Evolutionary conservation across 2,797 vertebrate genomes (phyloP), one percentile per base, ranked within the genome.

Genomic region (Liasis olivaceus): DNA sequence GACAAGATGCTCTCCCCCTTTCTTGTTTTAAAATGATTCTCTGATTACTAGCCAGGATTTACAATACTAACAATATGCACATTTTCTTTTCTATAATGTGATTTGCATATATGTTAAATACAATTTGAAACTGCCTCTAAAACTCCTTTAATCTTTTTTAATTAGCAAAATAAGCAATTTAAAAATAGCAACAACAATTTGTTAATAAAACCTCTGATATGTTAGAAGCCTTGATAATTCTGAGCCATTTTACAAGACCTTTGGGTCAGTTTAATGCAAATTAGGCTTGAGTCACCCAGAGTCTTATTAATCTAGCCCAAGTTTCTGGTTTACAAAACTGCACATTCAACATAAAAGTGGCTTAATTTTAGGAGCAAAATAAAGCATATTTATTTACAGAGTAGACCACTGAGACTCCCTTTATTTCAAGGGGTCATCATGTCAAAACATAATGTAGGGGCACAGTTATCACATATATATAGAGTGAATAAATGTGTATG

Each of bases 161-260:
- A 97, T 96, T 96, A 96, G 92, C 92, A 94, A 97, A 97, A 95
- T 90, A 94, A 97, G 94, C 84, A 95, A 93, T 95, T 95, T 94
- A 87, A 91, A 96, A 96, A 94, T 92, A 92, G 93, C 91, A 95
- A 87, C 88, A 63, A 85, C 93, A 89, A 96, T 94, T 94, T 97
- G 64, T 91, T 95, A 96, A 93, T 91, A 93, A 92, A 96, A 28
- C 59, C 95, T 96, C 64, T 92, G 93, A 92, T 97, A 95, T 51
- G 93, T 94, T 63, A 91, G 92, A 95, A 92, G 90, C 62, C 92
- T 96, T 47, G 0, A 26, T 92, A 94, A 96, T 20, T 93, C 87
- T 72, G 96, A 91, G n/a, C 8, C n/a, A 92, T 95, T 97, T n/a
- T 14, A 96, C 90, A 91, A 88, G 94, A 97, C 90, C 95, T 96